phyloP scores from a whole-genome alignment of 1,140 invertebrate genomes.

The Medauroidea extradentata region DNA sequence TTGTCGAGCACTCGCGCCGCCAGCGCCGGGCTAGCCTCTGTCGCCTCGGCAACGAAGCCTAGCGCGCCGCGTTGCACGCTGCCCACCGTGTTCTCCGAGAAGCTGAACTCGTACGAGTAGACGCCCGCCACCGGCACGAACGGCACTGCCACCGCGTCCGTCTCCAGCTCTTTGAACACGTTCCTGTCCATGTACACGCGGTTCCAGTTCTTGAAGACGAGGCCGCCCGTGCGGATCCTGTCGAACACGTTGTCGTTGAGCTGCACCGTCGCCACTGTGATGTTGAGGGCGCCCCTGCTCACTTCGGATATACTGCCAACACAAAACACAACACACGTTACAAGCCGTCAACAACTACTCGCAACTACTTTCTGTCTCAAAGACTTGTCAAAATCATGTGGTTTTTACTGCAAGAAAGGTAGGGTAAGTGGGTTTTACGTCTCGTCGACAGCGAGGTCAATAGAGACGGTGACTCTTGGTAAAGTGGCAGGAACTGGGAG shows the following conservation, averaged over 20 bases:
- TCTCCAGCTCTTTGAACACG: slow-evolving; percentile 52
- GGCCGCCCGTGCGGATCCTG: slow-evolving; percentile 48
- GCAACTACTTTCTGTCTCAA: too few relatives aligned
- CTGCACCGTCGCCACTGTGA: slow-evolving; percentile 53
- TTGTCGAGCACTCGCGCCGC: slow-evolving; percentile 27
- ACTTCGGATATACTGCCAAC: slow-evolving; percentile 58
- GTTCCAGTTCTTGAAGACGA: slow-evolving; percentile 59
- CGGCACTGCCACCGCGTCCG: slow-evolving; percentile 48
- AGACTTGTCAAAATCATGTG: too few relatives aligned
- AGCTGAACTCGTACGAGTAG: slow-evolving; percentile 28
- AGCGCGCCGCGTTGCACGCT: slow-evolving; percentile 47
- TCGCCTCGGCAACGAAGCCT: slow-evolving; percentile 57
- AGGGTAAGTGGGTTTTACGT: too few relatives aligned
- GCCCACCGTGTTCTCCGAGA: slow-evolving; percentile 18
- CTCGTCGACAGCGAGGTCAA: too few relatives aligned
- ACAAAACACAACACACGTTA: too few relatives aligned
- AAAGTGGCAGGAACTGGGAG: too few relatives aligned
- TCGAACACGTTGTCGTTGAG: slow-evolving; percentile 59
- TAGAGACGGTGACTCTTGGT: too few relatives aligned
- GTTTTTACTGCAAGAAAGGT: too few relatives aligned
- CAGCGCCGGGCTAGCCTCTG: slow-evolving; percentile 52
- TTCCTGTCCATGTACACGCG: slow-evolving; percentile 58
- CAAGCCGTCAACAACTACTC: too few relatives aligned
- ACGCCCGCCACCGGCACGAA: slow-evolving; percentile 29
- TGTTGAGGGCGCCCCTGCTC: slow-evolving; percentile 55